Conservation (phyloP, 2,888 invertebrate genomes). For the Brachyptera risi region DNA sequence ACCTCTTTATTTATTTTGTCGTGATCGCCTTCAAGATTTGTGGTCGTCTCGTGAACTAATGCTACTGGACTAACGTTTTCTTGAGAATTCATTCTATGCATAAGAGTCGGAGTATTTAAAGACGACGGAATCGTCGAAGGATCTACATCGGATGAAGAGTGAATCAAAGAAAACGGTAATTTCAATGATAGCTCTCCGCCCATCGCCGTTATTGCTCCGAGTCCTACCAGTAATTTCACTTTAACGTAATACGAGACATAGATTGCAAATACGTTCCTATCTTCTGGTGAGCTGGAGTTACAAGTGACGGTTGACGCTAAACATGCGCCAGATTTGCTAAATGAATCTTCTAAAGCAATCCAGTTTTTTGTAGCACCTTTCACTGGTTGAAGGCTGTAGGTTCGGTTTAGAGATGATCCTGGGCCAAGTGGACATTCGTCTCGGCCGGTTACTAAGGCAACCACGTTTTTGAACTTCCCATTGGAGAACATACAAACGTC, state of each 20-base stretch:
- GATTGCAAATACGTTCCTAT: conserved; percentile 83
- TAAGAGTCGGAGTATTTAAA: not conserved
- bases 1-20: conserved; percentile 4
- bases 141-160: conserved; percentile 56
- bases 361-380: conserved; percentile 82
- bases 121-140: not conserved
- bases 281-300: conserved; percentile 56
- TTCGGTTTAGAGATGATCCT: conserved; percentile 56
- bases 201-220: conserved; percentile 51
- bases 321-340: conserved; percentile 58
- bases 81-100: not conserved
- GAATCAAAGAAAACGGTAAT: conserved; percentile 74
- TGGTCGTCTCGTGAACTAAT: not conserved
- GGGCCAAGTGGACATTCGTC: conserved; percentile 63
- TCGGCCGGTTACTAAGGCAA: conserved; percentile 61
- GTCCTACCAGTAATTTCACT: conserved; percentile 70
- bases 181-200: conserved; percentile 76
- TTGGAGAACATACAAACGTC: conserved; percentile 95
- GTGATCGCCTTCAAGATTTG: not conserved
- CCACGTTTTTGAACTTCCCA: conserved; percentile 91
- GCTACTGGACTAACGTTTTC: conserved; percentile 1
- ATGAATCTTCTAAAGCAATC: conserved; percentile 85
- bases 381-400: conserved; percentile 64
- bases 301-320: conserved; percentile 53
- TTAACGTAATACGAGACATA: conserved; percentile 90